Conservation (phyloP, 1,140 invertebrate species). For the Camponotus pennsylvanicus region DNA sequence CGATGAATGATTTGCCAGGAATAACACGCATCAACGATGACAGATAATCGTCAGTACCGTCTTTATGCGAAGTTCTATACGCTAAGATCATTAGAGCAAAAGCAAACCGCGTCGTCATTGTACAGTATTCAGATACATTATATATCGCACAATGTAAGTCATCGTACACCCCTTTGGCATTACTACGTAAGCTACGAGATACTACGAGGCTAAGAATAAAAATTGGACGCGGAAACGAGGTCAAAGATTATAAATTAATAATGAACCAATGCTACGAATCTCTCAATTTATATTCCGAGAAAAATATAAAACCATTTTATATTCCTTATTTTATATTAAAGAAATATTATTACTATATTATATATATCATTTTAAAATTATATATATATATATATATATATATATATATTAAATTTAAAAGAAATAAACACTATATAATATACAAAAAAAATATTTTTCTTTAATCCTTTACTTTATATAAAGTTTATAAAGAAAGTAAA, state of each 20-base stretch:
- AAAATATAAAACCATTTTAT: slow-evolving; percentile 1
- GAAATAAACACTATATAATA: no score
- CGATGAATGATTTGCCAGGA: slow-evolving; percentile 27
- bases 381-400: neutral
- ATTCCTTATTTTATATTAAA: neutral
- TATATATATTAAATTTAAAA: neutral
- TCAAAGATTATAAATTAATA: slow-evolving; percentile 43
- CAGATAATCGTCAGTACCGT: slow-evolving; percentile 20
- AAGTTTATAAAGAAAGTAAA: neutral
- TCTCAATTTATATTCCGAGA: neutral
- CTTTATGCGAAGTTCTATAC: slow-evolving; percentile 10
- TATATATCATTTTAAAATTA: neutral
- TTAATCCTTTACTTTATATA: no score
- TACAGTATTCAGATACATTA: slow-evolving; percentile 8
- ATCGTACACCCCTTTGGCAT: slow-evolving; percentile 10
- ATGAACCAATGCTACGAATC: neutral
- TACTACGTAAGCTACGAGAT: slow-evolving; percentile 17
- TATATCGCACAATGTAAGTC: slow-evolving; percentile 12
- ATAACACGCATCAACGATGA: slow-evolving; percentile 12
- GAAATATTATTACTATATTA: neutral
- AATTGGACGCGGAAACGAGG: slow-evolving; percentile 9
- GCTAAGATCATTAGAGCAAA: neutral
- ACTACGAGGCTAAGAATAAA: slow-evolving; percentile 32
- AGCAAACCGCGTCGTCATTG: slow-evolving; percentile 10
- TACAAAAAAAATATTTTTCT: no score